Evolutionary conservation across 2,113 vertebrate species (phyloP).

Genomic region (Microtus oregoni): DNA sequence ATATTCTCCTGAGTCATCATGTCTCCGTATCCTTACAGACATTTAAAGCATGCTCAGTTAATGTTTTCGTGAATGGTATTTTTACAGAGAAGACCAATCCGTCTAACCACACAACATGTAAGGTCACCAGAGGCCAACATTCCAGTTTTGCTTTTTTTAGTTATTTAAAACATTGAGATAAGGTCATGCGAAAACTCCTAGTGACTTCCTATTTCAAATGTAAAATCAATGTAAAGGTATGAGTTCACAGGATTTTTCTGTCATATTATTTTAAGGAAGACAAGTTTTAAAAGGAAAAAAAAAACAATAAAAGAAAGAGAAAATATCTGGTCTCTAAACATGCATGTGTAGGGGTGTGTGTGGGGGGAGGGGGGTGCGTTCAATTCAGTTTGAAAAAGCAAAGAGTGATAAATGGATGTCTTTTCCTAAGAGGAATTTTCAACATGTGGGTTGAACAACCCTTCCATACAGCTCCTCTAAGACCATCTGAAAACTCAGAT

Average conservation of each 20-base stretch:
- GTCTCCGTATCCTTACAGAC: background rate
- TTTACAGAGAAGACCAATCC: background rate
- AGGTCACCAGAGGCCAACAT: background rate
- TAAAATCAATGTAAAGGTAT: background rate
- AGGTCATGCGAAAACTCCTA: background rate
- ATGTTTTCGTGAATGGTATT: background rate
- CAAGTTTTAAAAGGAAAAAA: conserved; percentile 4
- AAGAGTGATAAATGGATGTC: background rate
- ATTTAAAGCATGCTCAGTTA: background rate
- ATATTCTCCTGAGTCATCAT: background rate
- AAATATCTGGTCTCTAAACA: background rate
- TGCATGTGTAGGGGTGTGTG: background rate
- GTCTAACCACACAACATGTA: background rate
- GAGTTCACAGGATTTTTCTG: conserved; percentile 1
- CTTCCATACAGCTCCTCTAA: background rate
- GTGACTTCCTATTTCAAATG: background rate
- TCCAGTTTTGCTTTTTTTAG: conserved; percentile 30
- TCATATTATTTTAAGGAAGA: background rate
- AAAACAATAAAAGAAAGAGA: background rate
- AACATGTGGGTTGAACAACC: background rate
- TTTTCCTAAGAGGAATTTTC: background rate
- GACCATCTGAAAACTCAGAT: background rate
- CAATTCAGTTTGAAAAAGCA: background rate
- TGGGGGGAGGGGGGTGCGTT: too few species aligned
- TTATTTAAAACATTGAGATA: conserved; percentile 42